Evolutionary conservation across 2,888 invertebrate species (phyloP).

Genomic region (Drosophila quinaria): DNA sequence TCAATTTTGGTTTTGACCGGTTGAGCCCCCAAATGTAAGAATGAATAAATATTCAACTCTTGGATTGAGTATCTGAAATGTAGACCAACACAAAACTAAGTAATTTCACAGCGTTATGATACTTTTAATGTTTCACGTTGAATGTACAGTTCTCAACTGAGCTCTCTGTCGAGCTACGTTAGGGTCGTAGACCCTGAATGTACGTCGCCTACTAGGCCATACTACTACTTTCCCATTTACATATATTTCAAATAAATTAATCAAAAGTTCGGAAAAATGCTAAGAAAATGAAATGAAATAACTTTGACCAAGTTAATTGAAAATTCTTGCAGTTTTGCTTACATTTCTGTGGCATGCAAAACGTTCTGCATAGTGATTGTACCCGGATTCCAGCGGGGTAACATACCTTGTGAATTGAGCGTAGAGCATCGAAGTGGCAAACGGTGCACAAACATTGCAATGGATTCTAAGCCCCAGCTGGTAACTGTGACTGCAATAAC

Average conservation of each 20-base stretch:
- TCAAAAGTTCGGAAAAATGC: background rate
- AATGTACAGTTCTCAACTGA: too few relatives aligned
- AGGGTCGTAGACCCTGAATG: too few relatives aligned
- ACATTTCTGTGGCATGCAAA: background rate
- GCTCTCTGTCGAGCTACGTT: too few relatives aligned
- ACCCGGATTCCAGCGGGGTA: background rate
- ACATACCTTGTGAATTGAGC: background rate
- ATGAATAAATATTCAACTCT: too few relatives aligned
- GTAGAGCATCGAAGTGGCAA: conserved; percentile 27
- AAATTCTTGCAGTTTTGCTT: background rate
- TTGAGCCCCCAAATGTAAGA: too few relatives aligned
- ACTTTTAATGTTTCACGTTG: too few relatives aligned
- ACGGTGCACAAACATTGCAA: conserved; percentile 33
- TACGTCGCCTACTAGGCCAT: too few relatives aligned
- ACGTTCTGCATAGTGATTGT: background rate
- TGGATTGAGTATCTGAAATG: too few relatives aligned
- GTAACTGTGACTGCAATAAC: conserved; percentile 32
- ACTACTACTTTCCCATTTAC: too few relatives aligned
- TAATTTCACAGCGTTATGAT: too few relatives aligned
- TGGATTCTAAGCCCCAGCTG: conserved; percentile 49
- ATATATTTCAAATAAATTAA: background rate
- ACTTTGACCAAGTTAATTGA: background rate
- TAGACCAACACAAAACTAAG: too few relatives aligned
- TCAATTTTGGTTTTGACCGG: too few relatives aligned
- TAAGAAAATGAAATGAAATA: background rate